Conservation (phyloP, 2,888 invertebrate genomes). For the Hermaeophaga mercurialis region DNA sequence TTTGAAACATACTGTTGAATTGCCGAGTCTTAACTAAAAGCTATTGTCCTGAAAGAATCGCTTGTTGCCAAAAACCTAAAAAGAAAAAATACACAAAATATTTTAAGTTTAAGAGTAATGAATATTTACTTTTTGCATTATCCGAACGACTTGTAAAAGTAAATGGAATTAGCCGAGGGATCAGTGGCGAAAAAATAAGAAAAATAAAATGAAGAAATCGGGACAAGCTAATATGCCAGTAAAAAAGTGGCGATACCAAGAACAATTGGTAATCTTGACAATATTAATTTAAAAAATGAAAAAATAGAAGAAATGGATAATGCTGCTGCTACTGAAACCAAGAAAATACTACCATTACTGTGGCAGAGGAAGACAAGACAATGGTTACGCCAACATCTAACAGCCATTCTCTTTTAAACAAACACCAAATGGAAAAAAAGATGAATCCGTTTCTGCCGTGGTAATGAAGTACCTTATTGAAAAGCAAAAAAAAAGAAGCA, state of each 20-base stretch:
- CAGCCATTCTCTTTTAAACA: constrained; percentile 1
- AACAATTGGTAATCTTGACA: constrained; percentile 15
- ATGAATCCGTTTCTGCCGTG: constrained; percentile 4
- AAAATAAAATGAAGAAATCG: constrained; percentile 4
- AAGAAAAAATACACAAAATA: too few relatives aligned
- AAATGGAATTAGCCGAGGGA: constrained; percentile 14
- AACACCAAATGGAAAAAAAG: not conserved
- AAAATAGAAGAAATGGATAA: not conserved
- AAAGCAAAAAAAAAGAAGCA: constrained; percentile 9
- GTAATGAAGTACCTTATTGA: constrained; percentile 14
- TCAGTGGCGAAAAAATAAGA: constrained; percentile 6
- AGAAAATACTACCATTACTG: constrained; percentile 7
- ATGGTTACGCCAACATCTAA: not conserved
- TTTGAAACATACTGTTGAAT: constrained; percentile 24
- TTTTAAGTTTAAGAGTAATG: too few relatives aligned
- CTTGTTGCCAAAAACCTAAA: constrained; percentile 18
- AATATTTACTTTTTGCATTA: constrained; percentile 10
- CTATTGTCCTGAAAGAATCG: constrained; percentile 18
- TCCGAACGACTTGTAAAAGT: constrained; percentile 13
- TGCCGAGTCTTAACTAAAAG: constrained; percentile 18
- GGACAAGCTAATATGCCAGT: constrained; percentile 7
- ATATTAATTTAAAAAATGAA: constrained; percentile 11
- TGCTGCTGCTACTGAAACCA: constrained; percentile 4
- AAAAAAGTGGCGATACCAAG: constrained; percentile 10
- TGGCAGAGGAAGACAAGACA: not conserved